These are phyloP conservation scores for Anguilla megastoma DNA, from an alignment of 2,797 vertebrate species.

Conservation along the genomic window DNA sequence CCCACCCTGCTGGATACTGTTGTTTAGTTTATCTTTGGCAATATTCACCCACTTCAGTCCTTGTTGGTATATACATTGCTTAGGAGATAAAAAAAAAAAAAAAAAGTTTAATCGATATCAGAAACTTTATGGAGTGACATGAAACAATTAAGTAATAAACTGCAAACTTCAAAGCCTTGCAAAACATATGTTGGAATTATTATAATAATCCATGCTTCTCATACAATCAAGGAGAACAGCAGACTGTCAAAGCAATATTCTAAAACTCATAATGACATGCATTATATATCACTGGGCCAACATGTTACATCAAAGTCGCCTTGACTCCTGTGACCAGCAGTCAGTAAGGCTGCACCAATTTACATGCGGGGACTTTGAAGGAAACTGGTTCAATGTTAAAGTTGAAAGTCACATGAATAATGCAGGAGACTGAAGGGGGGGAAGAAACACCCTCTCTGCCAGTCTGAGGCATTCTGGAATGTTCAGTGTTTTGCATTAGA, in stretches of 20 bases:
- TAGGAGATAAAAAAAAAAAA: too few species aligned
- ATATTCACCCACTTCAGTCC: neutral
- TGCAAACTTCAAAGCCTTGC: neutral
- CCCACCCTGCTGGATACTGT: neutral
- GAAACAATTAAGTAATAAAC: neutral
- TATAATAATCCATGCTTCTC: neutral
- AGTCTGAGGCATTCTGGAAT: slow-evolving; percentile 16
- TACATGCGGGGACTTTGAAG: slow-evolving; percentile 23
- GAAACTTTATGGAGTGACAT: neutral
- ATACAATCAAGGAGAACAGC: neutral
- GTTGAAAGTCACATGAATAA: slow-evolving; percentile 36
- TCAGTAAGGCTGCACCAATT: slow-evolving; percentile 15
- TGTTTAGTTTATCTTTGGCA: neutral
- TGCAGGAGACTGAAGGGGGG: neutral
- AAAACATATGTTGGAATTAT: neutral
- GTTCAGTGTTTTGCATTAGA: slow-evolving; percentile 32
- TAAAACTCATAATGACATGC: neutral
- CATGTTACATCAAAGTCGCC: slow-evolving; percentile 20
- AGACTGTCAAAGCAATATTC: neutral
- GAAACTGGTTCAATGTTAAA: slow-evolving; percentile 32
- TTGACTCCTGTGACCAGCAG: slow-evolving; percentile 14
- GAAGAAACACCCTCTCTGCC: slow-evolving; percentile 15
- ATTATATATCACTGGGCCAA: neutral
- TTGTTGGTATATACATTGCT: neutral
- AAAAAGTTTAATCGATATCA: too few species aligned